These are phyloP conservation scores for Thymelicus acteon DNA, from an alignment of 2,888 invertebrate genomes.

Conservation along the genomic window DNA sequence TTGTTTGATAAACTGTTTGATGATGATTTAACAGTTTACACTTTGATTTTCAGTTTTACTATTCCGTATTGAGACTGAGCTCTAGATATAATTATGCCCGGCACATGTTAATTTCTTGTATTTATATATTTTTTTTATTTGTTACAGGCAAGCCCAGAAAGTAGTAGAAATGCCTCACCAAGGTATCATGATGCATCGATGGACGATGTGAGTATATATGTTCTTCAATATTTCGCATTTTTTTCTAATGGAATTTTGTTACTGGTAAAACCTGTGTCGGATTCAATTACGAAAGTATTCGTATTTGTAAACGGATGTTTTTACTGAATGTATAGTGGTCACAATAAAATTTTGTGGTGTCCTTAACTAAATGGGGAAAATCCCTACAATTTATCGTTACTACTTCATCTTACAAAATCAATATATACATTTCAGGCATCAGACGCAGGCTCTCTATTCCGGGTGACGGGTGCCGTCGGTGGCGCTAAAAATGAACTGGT, in stretches of 20 bases:
- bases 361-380: too few relatives aligned
- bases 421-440: constrained; percentile 63
- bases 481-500: constrained; percentile 86
- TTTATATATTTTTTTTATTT: constrained; percentile 47
- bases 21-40: too few relatives aligned
- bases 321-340: too few relatives aligned
- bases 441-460: constrained; percentile 77
- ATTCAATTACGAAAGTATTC: too few relatives aligned
- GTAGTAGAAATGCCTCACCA: constrained; percentile 80
- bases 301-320: too few relatives aligned
- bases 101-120: background rate
- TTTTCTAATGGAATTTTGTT: too few relatives aligned
- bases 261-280: too few relatives aligned
- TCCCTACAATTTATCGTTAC: too few relatives aligned
- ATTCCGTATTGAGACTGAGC: background rate
- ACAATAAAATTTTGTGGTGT: too few relatives aligned
- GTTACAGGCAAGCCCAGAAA: constrained; percentile 82
- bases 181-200: constrained; percentile 79
- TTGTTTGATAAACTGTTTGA: too few relatives aligned
- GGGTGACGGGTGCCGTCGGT: constrained; percentile 87
- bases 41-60: background rate
- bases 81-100: too few relatives aligned
- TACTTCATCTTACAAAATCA: too few relatives aligned
- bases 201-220: constrained; percentile 75
- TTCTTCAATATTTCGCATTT: background rate